phyloP scores from a whole-genome alignment of 2,113 vertebrate species.

The Pelmatolapia mariae region DNA sequence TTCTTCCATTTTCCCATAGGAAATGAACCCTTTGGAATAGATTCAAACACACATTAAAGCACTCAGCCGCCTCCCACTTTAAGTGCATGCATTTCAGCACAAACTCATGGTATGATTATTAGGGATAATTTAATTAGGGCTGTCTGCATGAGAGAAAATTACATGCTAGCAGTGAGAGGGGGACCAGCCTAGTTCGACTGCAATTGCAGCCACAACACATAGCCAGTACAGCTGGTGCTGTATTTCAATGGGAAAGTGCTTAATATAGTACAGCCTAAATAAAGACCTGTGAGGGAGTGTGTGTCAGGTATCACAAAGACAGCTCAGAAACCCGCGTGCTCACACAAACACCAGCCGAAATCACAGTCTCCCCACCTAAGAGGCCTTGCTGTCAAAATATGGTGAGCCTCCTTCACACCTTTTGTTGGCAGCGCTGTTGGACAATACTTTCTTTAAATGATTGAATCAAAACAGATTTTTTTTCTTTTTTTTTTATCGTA shows the following conservation, averaged over 20 bases:
- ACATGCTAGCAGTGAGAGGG: slow-evolving; percentile 22
- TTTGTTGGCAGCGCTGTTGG: slow-evolving; percentile 22
- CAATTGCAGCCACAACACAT: slow-evolving; percentile 67
- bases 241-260: slow-evolving; percentile 80
- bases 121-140: slow-evolving; percentile 53
- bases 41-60: background rate
- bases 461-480: no score
- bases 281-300: slow-evolving; percentile 69
- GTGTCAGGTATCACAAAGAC: slow-evolving; percentile 80
- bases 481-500: accelerated
- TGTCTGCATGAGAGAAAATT: slow-evolving; percentile 56
- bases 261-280: slow-evolving; percentile 78
- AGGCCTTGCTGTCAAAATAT: slow-evolving; percentile 51
- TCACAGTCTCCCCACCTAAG: slow-evolving; percentile 32
- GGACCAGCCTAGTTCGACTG: slow-evolving; percentile 27
- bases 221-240: slow-evolving; percentile 78
- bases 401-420: slow-evolving; percentile 34
- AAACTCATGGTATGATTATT: slow-evolving; percentile 35
- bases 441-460: slow-evolving; percentile 34
- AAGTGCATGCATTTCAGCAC: background rate
- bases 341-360: slow-evolving; percentile 61
- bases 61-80: background rate
- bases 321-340: slow-evolving; percentile 51
- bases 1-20: background rate
- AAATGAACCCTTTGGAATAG: background rate